A percentile compares a stretch with the other conserved stretches of the same genome.
Conservation (phyloP, 2,888 invertebrate species). For the Lasioglossum villosulum region DNA sequence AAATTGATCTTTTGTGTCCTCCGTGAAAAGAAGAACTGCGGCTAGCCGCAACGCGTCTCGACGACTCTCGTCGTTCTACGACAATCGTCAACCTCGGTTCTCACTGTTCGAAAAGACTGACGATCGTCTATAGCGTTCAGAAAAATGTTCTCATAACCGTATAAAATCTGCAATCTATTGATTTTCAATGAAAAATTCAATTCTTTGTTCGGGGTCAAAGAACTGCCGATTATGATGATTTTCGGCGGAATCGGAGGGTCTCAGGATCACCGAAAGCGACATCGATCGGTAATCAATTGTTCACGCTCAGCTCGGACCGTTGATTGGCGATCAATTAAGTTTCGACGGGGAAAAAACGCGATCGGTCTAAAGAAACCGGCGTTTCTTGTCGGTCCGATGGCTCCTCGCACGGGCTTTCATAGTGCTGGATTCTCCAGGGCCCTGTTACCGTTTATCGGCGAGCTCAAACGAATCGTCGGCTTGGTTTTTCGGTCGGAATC, state of each 20-base stretch:
- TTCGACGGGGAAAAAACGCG: conserved; percentile 21
- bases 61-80: background rate
- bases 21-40: conserved; percentile 1
- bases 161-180: too few species aligned
- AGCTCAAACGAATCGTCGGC: conserved; percentile 51
- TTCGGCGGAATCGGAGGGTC: background rate
- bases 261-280: conserved; percentile 71
- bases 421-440: conserved; percentile 18
- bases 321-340: conserved; percentile 78
- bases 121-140: background rate
- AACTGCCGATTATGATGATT: background rate
- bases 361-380: conserved; percentile 21
- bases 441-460: conserved; percentile 64
- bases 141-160: background rate
- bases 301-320: conserved; percentile 67
- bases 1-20: background rate
- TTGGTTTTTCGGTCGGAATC: conserved; percentile 34
- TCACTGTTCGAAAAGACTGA: background rate
- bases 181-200: background rate
- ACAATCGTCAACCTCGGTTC: background rate
- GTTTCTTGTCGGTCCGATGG: conserved; percentile 51
- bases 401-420: conserved; percentile 25
- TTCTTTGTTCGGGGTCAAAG: background rate
- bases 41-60: background rate
- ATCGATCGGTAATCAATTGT: conserved; percentile 75